Evolutionary conservation across 2,113 vertebrate species (phyloP), one percentile per base, ranked within the genome.

Genomic region (Elephas maximus): DNA sequence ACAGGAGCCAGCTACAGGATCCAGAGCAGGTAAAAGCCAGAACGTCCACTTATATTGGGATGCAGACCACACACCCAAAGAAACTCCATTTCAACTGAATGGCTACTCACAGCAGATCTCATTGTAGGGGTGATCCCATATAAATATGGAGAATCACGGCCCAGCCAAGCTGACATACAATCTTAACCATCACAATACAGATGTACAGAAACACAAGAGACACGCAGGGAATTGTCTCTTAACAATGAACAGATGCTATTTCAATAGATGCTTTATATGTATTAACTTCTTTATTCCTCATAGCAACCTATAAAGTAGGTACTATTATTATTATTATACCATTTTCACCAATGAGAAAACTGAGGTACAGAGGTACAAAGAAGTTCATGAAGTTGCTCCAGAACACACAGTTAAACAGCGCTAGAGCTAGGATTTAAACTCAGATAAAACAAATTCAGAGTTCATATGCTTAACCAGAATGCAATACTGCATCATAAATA

Each of bases 371-470:
- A 51, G 51, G 20, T 33, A 83, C 26, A 88, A 33, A 89, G 53
- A 94, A 87, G 45, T 63, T 95, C 23, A 73, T 48, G 48, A 62
- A 76, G 8, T 71, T 93, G 18, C 77, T 90, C 12, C 4, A 93
- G 45, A 14, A 57, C 37, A 37, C 37, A 37, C 37, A 37, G 37
- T 37, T 37, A 37, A 37, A 37, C 37, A 37, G 37, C 37, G 37
- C 37, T 37, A 37, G 37, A 37, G 37, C 37, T 37, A 37, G 17
- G 28, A 57, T 92, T 89, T 79, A 48, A 41, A 89, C 84, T 92
- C 79, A 90, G 37, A 85, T 53, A 65, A 87, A 7, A 26, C 12
- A 73, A 33, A 81, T 67, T 53, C 44, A 87, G 51, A 91, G 63
- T 67, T 90, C 69, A 90, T 18, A n/a, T 44, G 74, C 41, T 93